Conservation (phyloP, 2,888 invertebrate species). For the Actias luna region DNA sequence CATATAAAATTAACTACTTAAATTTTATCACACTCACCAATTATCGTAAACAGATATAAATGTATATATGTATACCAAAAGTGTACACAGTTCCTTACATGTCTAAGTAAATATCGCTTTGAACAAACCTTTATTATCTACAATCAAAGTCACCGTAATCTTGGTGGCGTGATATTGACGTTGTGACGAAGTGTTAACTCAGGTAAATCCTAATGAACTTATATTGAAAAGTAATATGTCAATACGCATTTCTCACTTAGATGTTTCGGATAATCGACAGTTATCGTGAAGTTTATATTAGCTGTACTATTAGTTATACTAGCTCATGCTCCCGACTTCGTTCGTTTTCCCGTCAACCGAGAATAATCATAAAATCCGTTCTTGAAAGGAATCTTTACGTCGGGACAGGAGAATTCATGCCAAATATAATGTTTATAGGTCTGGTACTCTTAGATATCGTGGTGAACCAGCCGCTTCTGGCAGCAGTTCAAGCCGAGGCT, state of each 20-base stretch:
- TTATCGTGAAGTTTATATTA: too few relatives aligned
- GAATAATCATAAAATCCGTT: too few relatives aligned
- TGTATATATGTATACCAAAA: neutral
- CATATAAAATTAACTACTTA: neutral
- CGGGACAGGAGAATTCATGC: too few relatives aligned
- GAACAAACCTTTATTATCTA: constrained; percentile 18
- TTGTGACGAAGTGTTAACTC: neutral
- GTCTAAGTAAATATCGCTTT: constrained; percentile 2
- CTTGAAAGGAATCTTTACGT: too few relatives aligned
- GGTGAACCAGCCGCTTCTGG: too few relatives aligned
- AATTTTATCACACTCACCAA: neutral
- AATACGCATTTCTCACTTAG: neutral
- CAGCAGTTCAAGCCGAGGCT: too few relatives aligned
- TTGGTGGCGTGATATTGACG: constrained; percentile 16
- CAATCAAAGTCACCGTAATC: constrained; percentile 13
- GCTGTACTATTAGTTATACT: too few relatives aligned
- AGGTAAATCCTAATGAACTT: constrained; percentile 8
- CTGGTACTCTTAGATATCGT: too few relatives aligned
- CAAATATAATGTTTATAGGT: too few relatives aligned
- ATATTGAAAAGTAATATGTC: neutral
- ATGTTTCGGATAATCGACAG: neutral
- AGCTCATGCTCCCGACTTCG: too few relatives aligned
- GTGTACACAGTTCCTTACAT: neutral
- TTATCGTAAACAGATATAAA: constrained; percentile 1
- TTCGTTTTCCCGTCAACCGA: too few relatives aligned